These are phyloP conservation scores for Pediacus dermestoides DNA, from an alignment of 2,888 invertebrate species.

Conservation along the genomic window DNA sequence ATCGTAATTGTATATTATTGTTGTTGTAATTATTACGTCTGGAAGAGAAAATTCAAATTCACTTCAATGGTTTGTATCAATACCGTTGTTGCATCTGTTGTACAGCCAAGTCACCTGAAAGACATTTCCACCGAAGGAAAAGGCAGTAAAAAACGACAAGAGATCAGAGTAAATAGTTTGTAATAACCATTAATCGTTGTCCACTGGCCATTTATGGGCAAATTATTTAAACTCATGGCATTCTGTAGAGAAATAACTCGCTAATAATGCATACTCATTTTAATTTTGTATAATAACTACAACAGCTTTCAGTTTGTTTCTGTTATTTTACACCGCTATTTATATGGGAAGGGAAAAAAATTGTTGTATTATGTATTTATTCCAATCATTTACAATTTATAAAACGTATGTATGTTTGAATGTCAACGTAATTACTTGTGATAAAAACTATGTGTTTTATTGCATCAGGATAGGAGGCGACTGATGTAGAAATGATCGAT, in stretches of 20 bases:
- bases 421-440: neutral
- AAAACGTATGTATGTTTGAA: neutral
- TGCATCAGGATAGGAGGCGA: too few species aligned
- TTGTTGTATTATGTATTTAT: neutral
- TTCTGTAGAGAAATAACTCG: slow-evolving; percentile 9
- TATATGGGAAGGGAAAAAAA: neutral
- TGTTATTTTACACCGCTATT: slow-evolving; percentile 1
- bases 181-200: slow-evolving; percentile 11
- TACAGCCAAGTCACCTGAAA: too few species aligned
- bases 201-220: slow-evolving; percentile 9
- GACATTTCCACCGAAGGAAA: neutral
- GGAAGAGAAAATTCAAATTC: too few species aligned
- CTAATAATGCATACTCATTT: slow-evolving; percentile 6
- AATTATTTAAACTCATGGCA: slow-evolving; percentile 13
- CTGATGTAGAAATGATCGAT: too few species aligned
- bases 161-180: slow-evolving; percentile 9
- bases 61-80: too few species aligned
- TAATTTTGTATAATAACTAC: slow-evolving; percentile 1
- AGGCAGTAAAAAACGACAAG: slow-evolving; percentile 6
- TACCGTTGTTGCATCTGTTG: too few species aligned
- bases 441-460: neutral
- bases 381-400: neutral
- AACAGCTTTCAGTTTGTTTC: neutral
- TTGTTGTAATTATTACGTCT: too few species aligned
- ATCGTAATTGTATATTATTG: too few species aligned